Conservation (phyloP, 2,888 invertebrate species). For the Sminthurinus aureus region DNA sequence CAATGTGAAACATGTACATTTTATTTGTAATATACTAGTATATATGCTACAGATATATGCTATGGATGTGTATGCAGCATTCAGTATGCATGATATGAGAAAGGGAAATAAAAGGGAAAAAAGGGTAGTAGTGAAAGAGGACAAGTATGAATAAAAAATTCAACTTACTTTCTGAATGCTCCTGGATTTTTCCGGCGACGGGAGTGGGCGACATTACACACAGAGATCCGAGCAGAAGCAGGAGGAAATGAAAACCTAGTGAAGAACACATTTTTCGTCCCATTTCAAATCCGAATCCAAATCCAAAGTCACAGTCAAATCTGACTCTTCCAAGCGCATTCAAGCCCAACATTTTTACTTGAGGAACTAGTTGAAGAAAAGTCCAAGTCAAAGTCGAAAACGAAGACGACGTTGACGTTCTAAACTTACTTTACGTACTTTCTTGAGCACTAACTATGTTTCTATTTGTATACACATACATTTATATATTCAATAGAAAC, state of each 20-base stretch:
- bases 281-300: background rate
- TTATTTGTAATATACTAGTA: background rate
- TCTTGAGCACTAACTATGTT: background rate
- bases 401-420: too few species aligned
- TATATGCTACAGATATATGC: too few species aligned
- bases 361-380: too few species aligned
- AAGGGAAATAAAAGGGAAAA: background rate
- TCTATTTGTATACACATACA: too few species aligned
- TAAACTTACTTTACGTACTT: background rate
- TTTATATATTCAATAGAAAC: too few species aligned
- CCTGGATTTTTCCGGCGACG: constrained; percentile 55
- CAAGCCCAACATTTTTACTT: constrained; percentile 9
- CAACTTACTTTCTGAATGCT: constrained; percentile 55
- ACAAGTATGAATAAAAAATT: background rate
- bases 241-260: constrained; percentile 8
- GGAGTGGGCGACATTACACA: constrained; percentile 44
- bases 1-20: too few species aligned
- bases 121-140: background rate
- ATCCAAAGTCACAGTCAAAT: background rate
- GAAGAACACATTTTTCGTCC: constrained; percentile 8
- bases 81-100: background rate
- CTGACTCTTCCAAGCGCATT: constrained; percentile 3
- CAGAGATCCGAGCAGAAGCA: constrained; percentile 36
- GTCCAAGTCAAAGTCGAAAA: too few species aligned
- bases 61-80: too few species aligned